Percentiles rank a stretch among this genome's conserved stretches.
These are phyloP conservation scores for Pachycephala philippinensis DNA, from an alignment of 2,113 vertebrate species.

Conservation along the genomic window DNA sequence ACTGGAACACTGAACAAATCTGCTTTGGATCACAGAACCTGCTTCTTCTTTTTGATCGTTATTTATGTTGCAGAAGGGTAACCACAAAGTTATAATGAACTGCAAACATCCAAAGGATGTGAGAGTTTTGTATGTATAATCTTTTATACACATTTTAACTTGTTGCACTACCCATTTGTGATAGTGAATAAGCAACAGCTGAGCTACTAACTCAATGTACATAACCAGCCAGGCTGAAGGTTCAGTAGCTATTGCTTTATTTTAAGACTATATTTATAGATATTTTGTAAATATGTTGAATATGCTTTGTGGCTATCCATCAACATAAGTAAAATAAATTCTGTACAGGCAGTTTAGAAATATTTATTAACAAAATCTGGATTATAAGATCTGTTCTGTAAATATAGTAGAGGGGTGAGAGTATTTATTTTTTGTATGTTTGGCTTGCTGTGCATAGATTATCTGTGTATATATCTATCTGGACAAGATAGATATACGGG, in stretches of 20 bases:
- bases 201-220: conserved; percentile 74
- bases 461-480: conserved; percentile 57
- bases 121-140: conserved; percentile 85
- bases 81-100: conserved; percentile 84
- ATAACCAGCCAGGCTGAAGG: conserved; percentile 69
- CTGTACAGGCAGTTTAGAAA: conserved; percentile 71
- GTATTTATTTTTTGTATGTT: conserved; percentile 83
- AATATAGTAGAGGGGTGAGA: conserved; percentile 75
- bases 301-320: conserved; percentile 84
- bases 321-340: conserved; percentile 72
- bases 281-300: conserved; percentile 77
- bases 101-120: conserved; percentile 87
- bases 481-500: conserved; percentile 41
- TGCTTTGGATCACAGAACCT: conserved; percentile 26
- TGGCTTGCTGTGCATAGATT: conserved; percentile 67
- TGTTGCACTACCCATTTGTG: conserved; percentile 79
- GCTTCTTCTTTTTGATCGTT: conserved; percentile 19
- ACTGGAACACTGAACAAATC: conserved; percentile 32
- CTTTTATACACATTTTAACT: conserved; percentile 85
- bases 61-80: conserved; percentile 83
- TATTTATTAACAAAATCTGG: conserved; percentile 84
- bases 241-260: conserved; percentile 68
- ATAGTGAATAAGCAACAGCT: conserved; percentile 71
- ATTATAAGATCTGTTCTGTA: conserved; percentile 74
- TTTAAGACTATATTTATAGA: conserved; percentile 79